These are phyloP conservation scores for Engystomops pustulosus DNA, from an alignment of 2,113 vertebrate genomes.

Conservation along the genomic window DNA sequence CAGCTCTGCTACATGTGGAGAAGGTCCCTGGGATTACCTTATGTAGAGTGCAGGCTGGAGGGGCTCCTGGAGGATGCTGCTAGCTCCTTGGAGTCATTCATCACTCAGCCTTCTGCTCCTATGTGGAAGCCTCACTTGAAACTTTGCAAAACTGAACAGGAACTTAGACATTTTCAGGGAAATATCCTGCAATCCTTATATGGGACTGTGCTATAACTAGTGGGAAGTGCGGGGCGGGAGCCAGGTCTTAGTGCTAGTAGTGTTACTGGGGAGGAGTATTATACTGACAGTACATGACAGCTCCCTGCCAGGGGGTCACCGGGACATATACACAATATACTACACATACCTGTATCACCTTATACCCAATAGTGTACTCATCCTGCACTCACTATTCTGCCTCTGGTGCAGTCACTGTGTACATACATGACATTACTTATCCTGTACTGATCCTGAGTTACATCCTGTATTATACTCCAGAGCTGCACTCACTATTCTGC, in stretches of 20 bases:
- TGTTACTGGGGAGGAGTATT: slow-evolving; percentile 30
- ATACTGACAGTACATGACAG: background rate
- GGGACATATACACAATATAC: too few species aligned
- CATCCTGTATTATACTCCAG: too few species aligned
- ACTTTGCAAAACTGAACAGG: slow-evolving; percentile 40
- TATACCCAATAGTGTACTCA: background rate
- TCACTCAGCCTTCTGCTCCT: slow-evolving; percentile 32
- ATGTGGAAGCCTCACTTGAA: slow-evolving; percentile 43
- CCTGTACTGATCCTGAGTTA: too few species aligned
- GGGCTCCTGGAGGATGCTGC: background rate
- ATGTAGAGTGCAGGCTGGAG: background rate
- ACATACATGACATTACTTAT: background rate
- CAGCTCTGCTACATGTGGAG: background rate
- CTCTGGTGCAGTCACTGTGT: background rate
- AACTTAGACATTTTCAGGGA: slow-evolving; percentile 55
- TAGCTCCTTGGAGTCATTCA: slow-evolving; percentile 40
- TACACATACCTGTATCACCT: background rate
- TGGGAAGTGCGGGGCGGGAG: slow-evolving; percentile 30
- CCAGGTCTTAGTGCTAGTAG: slow-evolving; percentile 68
- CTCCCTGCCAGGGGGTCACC: too few species aligned
- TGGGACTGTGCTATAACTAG: slow-evolving; percentile 69
- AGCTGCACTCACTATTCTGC: too few species aligned
- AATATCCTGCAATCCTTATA: slow-evolving; percentile 61
- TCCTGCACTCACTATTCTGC: background rate
- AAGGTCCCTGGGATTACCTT: slow-evolving; percentile 1